Percentiles rank a stretch among this genome's conserved stretches.
These are phyloP conservation scores for Coreoperca whiteheadi DNA, from an alignment of 2,113 vertebrate species.

Conservation along the genomic window DNA sequence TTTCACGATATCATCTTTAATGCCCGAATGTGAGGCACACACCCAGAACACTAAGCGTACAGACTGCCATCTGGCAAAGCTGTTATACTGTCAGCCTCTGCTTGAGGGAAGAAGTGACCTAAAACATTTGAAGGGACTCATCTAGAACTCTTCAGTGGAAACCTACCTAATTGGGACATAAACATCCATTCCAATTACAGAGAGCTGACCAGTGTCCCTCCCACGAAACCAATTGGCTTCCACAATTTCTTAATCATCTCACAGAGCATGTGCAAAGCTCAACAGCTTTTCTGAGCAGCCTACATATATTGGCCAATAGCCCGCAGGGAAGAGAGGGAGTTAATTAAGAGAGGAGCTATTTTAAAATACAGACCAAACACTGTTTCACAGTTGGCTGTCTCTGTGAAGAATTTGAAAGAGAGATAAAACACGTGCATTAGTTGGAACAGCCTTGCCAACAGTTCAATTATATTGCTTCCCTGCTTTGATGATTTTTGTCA, in stretches of 20 bases:
- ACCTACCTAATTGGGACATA: conserved; percentile 13
- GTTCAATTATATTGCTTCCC: not conserved
- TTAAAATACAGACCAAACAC: conserved; percentile 50
- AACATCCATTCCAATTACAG: conserved; percentile 21
- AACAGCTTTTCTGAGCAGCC: conserved; percentile 45
- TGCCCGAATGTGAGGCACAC: not conserved
- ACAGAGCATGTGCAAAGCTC: conserved; percentile 48
- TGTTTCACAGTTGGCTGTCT: conserved; percentile 38
- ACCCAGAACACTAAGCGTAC: not conserved
- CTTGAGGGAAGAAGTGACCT: conserved; percentile 2
- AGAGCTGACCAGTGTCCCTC: not conserved
- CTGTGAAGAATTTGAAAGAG: conserved; percentile 31
- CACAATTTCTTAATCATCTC: conserved; percentile 32
- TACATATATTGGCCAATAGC: conserved; percentile 44
- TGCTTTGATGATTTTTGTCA: not conserved
- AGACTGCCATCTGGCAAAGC: not conserved
- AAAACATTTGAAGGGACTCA: not conserved
- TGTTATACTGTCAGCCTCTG: not conserved
- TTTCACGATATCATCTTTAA: not conserved
- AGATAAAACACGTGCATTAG: conserved; percentile 10
- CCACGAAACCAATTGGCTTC: conserved; percentile 1
- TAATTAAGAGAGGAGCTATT: conserved; percentile 72
- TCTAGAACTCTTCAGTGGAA: not conserved
- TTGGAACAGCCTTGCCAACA: not conserved
- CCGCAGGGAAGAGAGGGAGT: conserved; percentile 49